Conservation (phyloP, 2,797 vertebrate genomes). For the Coendou prehensilis region DNA sequence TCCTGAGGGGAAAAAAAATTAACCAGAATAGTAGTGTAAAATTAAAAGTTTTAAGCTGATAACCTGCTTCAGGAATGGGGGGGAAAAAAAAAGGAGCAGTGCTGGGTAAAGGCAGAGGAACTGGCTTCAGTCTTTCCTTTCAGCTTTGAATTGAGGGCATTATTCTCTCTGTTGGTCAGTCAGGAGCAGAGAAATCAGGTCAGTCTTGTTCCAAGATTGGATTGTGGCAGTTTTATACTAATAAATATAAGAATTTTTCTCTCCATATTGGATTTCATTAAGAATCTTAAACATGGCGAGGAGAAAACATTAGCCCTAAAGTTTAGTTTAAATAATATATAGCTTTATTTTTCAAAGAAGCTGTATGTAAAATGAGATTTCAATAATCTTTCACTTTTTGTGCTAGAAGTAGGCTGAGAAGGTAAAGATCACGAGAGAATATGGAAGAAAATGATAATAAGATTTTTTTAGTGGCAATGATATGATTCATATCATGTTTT, state of each 20-base stretch:
- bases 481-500: conserved; percentile 13
- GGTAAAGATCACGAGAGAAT: neutral
- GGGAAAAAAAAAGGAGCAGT: neutral
- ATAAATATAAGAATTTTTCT: neutral
- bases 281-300: conserved; percentile 37
- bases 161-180: conserved; percentile 30
- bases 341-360: conserved; percentile 59
- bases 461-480: neutral
- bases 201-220: neutral
- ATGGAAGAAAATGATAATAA: neutral
- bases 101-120: neutral
- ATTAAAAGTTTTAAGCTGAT: conserved; percentile 16
- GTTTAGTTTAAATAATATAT: conserved; percentile 51
- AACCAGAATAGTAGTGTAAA: neutral
- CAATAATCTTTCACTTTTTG: neutral
- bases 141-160: neutral
- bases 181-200: neutral
- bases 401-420: neutral
- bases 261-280: neutral
- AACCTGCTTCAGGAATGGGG: neutral
- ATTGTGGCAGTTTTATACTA: neutral
- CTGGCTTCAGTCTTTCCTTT: neutral
- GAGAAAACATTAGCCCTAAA: conserved; percentile 7
- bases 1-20: conserved; percentile 29
- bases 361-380: neutral